Conservation (phyloP, 2,888 invertebrate species). For the Onchidella celtica region DNA sequence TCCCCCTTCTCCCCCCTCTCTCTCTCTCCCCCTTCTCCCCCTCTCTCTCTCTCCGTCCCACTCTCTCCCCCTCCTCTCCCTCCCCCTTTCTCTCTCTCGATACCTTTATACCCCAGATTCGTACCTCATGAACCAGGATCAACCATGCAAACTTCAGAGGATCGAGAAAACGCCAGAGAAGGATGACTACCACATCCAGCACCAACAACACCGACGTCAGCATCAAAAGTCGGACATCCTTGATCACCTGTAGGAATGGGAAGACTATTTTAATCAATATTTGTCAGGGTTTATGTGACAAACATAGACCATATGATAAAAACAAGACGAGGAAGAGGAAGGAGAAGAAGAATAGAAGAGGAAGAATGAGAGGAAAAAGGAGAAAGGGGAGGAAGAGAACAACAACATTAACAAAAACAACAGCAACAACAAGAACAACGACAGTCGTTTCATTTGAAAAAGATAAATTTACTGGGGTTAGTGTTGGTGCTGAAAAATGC, state of each 20-base stretch:
- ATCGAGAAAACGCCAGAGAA: slow-evolving; percentile 68
- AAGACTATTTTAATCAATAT: no score
- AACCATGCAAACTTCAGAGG: slow-evolving; percentile 53
- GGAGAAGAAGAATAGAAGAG: no score
- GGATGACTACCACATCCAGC: slow-evolving; percentile 62
- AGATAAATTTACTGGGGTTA: no score
- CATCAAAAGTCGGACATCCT: slow-evolving; percentile 63
- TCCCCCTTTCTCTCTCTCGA: background rate
- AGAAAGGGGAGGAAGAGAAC: no score
- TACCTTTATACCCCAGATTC: background rate
- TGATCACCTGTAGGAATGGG: slow-evolving; percentile 66
- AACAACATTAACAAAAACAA: no score
- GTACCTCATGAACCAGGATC: slow-evolving; percentile 13
- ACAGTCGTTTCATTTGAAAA: no score
- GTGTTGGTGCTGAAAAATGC: no score
- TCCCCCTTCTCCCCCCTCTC: background rate
- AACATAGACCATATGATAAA: background rate
- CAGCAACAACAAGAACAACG: no score
- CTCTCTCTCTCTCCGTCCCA: no score
- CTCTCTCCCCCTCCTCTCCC: background rate
- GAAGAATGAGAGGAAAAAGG: no score
- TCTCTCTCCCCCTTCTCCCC: no score
- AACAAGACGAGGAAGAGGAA: no score
- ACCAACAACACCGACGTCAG: slow-evolving; percentile 59
- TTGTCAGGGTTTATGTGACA: background rate